These are phyloP conservation scores for Prunella strophiata DNA, from an alignment of 2,797 vertebrate species.

Conservation along the genomic window DNA sequence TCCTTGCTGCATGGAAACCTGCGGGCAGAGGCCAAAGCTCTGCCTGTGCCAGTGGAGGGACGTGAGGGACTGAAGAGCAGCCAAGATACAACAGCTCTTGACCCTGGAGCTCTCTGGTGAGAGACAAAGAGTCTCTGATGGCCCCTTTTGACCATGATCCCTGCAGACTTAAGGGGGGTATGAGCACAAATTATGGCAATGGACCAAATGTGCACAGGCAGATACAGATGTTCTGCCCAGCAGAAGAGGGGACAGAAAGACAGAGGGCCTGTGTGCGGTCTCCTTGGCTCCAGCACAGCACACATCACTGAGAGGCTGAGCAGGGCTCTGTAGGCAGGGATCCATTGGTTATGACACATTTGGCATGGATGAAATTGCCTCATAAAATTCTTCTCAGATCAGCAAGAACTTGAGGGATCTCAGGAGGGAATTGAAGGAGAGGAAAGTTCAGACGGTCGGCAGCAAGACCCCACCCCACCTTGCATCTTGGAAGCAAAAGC, in stretches of 20 bases:
- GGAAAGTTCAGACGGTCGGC: not conserved
- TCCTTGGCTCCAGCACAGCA: conserved; percentile 23
- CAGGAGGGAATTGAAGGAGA: conserved; percentile 32
- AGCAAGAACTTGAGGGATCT: conserved; percentile 45
- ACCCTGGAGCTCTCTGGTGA: not conserved
- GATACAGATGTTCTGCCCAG: not conserved
- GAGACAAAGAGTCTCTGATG: not conserved
- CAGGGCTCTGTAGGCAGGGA: conserved; percentile 27
- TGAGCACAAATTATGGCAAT: accelerated
- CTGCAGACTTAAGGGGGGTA: not conserved
- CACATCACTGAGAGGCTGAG: not conserved
- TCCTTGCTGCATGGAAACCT: not conserved
- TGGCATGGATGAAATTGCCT: conserved; percentile 18
- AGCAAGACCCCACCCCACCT: not conserved
- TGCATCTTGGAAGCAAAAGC: conserved; percentile 21
- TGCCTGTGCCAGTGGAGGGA: not conserved
- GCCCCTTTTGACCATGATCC: not conserved
- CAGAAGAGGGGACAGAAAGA: conserved; percentile 23
- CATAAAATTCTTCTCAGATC: conserved; percentile 58
- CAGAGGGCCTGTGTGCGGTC: not conserved
- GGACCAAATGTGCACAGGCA: not conserved
- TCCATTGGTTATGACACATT: conserved; percentile 64
- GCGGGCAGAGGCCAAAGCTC: not conserved
- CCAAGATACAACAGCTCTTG: not conserved
- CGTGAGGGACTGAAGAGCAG: not conserved